A percentile compares a stretch with the other conserved stretches of the same genome.
Conservation (phyloP, 2,888 invertebrate species). For the Ormyrus pomaceus region DNA sequence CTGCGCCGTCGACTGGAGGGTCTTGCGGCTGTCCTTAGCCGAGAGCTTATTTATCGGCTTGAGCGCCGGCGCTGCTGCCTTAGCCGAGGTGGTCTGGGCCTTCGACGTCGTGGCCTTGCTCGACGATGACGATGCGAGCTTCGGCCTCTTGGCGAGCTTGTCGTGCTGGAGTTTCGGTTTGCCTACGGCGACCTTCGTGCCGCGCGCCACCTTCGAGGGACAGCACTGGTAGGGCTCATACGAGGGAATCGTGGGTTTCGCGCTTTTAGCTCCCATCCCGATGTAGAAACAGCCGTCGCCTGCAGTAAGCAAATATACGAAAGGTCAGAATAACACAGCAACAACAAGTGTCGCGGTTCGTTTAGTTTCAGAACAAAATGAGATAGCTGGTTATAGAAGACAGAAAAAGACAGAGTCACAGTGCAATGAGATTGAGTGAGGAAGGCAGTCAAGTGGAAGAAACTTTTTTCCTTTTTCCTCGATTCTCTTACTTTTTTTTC, state of each 20-base stretch:
- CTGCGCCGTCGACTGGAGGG: conserved; percentile 64
- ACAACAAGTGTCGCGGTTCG: conserved; percentile 9
- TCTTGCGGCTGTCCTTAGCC: conserved; percentile 75
- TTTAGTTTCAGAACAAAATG: conserved; percentile 27
- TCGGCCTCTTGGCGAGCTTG: conserved; percentile 60
- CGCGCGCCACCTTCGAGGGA: conserved; percentile 88
- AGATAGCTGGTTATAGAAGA: conserved; percentile 44
- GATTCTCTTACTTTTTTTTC: no score
- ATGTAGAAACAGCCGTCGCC: conserved; percentile 98
- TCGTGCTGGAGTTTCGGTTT: conserved; percentile 58
- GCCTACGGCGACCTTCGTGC: conserved; percentile 83
- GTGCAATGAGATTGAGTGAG: conserved; percentile 15
- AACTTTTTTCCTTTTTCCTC: no score
- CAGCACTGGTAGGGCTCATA: conserved; percentile 96
- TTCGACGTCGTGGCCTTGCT: not conserved
- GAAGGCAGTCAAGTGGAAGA: not conserved
- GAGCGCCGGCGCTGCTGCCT: conserved; percentile 62
- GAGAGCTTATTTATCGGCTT: conserved; percentile 75
- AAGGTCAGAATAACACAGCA: conserved; percentile 42
- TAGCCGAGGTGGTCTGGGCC: conserved; percentile 21
- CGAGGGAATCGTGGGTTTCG: conserved; percentile 84
- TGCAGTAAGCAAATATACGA: conserved; percentile 90
- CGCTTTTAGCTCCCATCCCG: conserved; percentile 92
- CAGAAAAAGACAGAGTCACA: conserved; percentile 11
- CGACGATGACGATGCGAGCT: conserved; percentile 25